Conservation (phyloP, 2,797 vertebrate genomes). For the Eupleurogrammus muticus region DNA sequence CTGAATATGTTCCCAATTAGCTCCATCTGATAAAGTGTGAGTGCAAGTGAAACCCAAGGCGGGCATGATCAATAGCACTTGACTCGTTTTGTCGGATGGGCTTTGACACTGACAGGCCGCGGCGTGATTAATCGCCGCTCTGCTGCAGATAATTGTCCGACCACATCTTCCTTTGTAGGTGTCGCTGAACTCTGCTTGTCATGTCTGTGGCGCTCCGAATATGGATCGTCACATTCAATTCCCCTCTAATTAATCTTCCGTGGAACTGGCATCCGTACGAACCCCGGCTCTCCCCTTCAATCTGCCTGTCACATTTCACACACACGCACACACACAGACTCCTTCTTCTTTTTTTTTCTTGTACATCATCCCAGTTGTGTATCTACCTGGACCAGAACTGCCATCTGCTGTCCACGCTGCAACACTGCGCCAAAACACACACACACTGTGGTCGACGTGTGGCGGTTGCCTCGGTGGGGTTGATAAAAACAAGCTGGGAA, state of each 20-base stretch:
- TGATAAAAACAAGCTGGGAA: conserved; percentile 79
- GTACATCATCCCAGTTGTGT: background rate
- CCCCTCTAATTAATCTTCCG: conserved; percentile 56
- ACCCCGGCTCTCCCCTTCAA: conserved; percentile 45
- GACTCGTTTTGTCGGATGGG: conserved; percentile 70
- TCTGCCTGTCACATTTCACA: conserved; percentile 47
- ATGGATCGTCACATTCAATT: conserved; percentile 53
- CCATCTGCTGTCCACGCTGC: conserved; percentile 70
- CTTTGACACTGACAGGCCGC: conserved; percentile 71
- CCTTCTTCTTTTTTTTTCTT: conserved; percentile 10
- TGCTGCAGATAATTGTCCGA: conserved; percentile 72
- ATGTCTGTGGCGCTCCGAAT: conserved; percentile 57
- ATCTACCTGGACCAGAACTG: conserved; percentile 54
- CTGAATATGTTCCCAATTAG: conserved; percentile 83
- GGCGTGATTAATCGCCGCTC: conserved; percentile 70
- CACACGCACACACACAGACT: background rate
- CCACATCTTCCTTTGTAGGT: conserved; percentile 77
- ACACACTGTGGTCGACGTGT: conserved; percentile 22
- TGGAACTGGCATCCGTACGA: conserved; percentile 29
- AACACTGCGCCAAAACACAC: conserved; percentile 47
- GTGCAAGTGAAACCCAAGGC: conserved; percentile 79
- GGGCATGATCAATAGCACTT: conserved; percentile 79
- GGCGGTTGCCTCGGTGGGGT: conserved; percentile 56
- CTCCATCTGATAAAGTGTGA: conserved; percentile 82
- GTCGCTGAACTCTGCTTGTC: conserved; percentile 67